These are phyloP conservation scores for Phthorimaea operculella DNA, from an alignment of 1,140 invertebrate species.

Conservation along the genomic window DNA sequence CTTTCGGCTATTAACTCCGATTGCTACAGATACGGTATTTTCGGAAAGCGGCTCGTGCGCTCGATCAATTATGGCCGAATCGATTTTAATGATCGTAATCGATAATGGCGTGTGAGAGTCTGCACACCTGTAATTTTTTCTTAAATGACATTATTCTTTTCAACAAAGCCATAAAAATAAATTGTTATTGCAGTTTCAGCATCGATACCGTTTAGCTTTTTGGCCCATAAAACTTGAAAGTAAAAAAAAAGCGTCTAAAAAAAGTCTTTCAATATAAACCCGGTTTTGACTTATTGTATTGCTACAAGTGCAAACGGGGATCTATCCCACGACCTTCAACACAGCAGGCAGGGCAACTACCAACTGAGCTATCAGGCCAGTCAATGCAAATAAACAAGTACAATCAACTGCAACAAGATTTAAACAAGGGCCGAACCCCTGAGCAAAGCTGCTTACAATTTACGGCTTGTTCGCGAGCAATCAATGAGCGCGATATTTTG, in stretches of 20 bases:
- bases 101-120: conserved; percentile 37
- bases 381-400: conserved; percentile 31
- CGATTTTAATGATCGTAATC: conserved; percentile 49
- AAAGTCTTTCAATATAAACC: no score
- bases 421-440: conserved; percentile 22
- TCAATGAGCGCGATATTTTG: conserved; percentile 51
- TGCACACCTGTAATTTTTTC: conserved; percentile 36
- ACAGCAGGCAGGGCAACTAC: no score
- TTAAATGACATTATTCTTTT: conserved; percentile 2
- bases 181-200: no score
- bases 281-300: no score
- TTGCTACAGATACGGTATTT: conserved; percentile 15
- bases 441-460: conserved; percentile 25
- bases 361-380: no score
- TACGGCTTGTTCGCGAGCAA: conserved; percentile 33
- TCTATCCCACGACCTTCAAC: no score
- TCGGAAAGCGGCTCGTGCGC: conserved; percentile 33
- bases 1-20: conserved; percentile 42
- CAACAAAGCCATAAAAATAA: background rate
- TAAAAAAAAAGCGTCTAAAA: no score
- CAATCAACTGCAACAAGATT: conserved; percentile 37
- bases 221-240: no score
- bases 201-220: no score
- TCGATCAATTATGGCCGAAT: conserved; percentile 51
- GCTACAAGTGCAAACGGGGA: no score